These are phyloP conservation scores for Enchytraeus crypticus DNA, from an alignment of 2,888 invertebrate species.

Conservation along the genomic window DNA sequence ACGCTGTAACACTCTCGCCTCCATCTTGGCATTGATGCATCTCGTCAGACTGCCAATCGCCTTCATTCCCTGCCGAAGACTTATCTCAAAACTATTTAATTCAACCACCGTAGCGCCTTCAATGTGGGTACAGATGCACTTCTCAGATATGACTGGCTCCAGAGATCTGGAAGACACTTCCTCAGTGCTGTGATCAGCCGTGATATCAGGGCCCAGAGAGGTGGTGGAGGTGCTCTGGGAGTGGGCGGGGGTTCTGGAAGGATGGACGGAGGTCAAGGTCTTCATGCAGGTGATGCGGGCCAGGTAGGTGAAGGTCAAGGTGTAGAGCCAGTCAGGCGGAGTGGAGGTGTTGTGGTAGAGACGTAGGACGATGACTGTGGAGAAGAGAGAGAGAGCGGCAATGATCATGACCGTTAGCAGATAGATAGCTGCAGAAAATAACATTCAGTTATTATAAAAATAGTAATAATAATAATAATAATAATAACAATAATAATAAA, in stretches of 20 bases:
- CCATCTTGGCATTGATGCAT: neutral
- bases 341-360: constrained; percentile 17
- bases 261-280: no score
- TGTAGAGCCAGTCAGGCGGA: constrained; percentile 19
- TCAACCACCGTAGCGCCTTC: neutral
- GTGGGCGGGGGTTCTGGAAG: no score
- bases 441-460: no score
- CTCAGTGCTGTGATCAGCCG: neutral
- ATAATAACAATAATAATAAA: no score
- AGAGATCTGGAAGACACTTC: no score
- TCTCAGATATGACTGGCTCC: no score
- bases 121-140: no score
- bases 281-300: neutral
- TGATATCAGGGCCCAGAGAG: no score
- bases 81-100: neutral
- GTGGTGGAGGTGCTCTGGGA: neutral
- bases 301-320: constrained; percentile 10
- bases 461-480: no score
- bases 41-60: neutral
- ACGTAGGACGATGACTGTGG: constrained; percentile 19
- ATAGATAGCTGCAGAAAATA: constrained; percentile 28
- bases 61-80: neutral
- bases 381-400: constrained; percentile 19
- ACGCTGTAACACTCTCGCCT: neutral
- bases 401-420: constrained; percentile 25